Conservation (phyloP, 2,888 invertebrate genomes). For the Scrobipalpa costella region DNA sequence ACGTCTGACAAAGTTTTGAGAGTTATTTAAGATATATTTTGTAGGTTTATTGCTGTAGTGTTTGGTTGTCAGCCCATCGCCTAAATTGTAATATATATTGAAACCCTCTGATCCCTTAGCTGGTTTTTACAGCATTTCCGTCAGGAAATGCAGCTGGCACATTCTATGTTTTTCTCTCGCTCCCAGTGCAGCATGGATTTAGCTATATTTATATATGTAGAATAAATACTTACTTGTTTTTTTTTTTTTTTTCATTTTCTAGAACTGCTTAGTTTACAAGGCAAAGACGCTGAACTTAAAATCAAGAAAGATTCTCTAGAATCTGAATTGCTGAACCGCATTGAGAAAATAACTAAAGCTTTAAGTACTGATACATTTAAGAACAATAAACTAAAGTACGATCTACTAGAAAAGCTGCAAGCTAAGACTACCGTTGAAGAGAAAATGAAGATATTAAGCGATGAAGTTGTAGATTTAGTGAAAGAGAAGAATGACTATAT, state of each 20-base stretch:
- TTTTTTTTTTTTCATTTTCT: conserved; percentile 36
- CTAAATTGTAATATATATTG: too few relatives aligned
- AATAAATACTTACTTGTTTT: neutral
- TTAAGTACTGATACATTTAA: conserved; percentile 38
- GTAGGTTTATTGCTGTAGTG: too few relatives aligned
- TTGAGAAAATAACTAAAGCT: conserved; percentile 37
- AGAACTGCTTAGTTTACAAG: conserved; percentile 46
- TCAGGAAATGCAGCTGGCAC: too few relatives aligned
- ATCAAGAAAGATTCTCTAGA: conserved; percentile 35
- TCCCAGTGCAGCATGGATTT: too few relatives aligned
- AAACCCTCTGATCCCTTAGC: too few relatives aligned
- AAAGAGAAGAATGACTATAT: conserved; percentile 38
- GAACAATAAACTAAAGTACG: conserved; percentile 44
- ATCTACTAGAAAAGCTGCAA: conserved; percentile 43
- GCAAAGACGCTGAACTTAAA: conserved; percentile 41
- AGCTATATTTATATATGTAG: neutral
- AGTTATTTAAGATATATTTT: too few relatives aligned
- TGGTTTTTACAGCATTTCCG: too few relatives aligned
- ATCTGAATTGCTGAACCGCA: conserved; percentile 35
- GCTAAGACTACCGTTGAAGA: conserved; percentile 44
- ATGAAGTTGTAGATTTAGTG: conserved; percentile 42
- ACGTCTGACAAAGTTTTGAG: too few relatives aligned
- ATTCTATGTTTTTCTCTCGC: too few relatives aligned
- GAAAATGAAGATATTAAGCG: conserved; percentile 40
- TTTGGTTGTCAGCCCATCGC: too few relatives aligned